phyloP scores from a whole-genome alignment of 2,797 vertebrate genomes.

The Lerista edwardsae region DNA sequence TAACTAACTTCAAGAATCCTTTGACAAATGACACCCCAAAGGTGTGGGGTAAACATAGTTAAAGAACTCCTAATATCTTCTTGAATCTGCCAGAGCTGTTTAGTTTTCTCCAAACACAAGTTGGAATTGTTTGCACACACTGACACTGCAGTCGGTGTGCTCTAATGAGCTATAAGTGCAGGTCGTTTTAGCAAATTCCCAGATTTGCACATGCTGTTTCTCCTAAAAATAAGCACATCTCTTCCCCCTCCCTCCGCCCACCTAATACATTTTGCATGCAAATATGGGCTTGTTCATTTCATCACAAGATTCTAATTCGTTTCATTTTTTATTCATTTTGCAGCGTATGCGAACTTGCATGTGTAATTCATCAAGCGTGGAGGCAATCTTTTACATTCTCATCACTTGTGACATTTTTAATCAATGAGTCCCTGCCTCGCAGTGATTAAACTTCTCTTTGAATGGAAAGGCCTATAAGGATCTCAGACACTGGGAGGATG shows the following conservation, averaged over 20 bases:
- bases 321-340: constrained; percentile 68
- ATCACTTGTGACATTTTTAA: constrained; percentile 71
- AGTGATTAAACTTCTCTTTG: constrained; percentile 58
- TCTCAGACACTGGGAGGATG: neutral
- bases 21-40: neutral
- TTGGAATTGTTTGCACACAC: constrained; percentile 36
- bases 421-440: constrained; percentile 66
- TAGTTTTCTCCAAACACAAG: constrained; percentile 42
- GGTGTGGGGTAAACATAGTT: neutral
- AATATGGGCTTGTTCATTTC: constrained; percentile 61
- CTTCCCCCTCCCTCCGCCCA: constrained; percentile 11
- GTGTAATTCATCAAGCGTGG: constrained; percentile 68
- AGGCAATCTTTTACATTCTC: constrained; percentile 69
- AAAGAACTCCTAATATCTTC: neutral
- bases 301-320: constrained; percentile 61
- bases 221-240: constrained; percentile 63
- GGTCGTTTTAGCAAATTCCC: constrained; percentile 57
- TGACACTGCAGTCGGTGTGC: neutral
- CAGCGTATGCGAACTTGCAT: constrained; percentile 60
- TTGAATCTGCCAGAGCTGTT: neutral
- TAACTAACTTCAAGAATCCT: neutral
- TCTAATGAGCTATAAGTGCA: constrained; percentile 41
- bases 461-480: constrained; percentile 58
- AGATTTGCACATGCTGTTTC: constrained; percentile 55
- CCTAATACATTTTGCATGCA: constrained; percentile 66